phyloP scores from a whole-genome alignment of 2,888 invertebrate species.

The Hesperia comma region DNA sequence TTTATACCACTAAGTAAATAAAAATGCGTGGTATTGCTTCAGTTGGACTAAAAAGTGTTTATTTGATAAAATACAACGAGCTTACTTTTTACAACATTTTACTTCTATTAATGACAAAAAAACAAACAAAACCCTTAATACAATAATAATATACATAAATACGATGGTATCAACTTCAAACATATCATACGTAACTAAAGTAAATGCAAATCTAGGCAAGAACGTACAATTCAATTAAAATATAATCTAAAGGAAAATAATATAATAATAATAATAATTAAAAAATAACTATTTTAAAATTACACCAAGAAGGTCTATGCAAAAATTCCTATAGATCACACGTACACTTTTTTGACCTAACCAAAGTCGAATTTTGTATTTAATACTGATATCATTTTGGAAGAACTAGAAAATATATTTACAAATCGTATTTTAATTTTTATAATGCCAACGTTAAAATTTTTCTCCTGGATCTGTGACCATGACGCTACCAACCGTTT shows the following conservation, averaged over 20 bases:
- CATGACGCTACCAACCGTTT: conserved; percentile 79
- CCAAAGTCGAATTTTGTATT: conserved; percentile 83
- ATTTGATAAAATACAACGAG: conserved; percentile 85
- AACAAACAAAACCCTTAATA: conserved; percentile 82
- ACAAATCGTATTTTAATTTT: conserved; percentile 67
- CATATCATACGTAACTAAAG: conserved; percentile 77
- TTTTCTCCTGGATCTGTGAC: conserved; percentile 80
- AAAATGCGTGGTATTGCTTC: conserved; percentile 78
- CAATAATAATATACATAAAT: conserved; percentile 83
- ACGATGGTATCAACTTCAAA: conserved; percentile 83
- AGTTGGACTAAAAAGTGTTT: conserved; percentile 85
- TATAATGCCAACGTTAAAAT: conserved; percentile 74
- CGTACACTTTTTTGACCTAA: conserved; percentile 83
- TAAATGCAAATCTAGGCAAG: conserved; percentile 84
- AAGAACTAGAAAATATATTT: conserved; percentile 83
- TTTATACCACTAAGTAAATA: conserved; percentile 55
- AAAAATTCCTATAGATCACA: conserved; percentile 80
- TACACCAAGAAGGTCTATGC: conserved; percentile 75
- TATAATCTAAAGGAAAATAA: conserved; percentile 66
- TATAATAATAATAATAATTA: conserved; percentile 50
- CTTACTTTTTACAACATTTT: conserved; percentile 85
- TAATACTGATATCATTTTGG: conserved; percentile 84
- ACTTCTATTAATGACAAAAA: conserved; percentile 82
- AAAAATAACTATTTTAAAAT: conserved; percentile 63
- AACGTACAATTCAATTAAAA: conserved; percentile 74